phyloP scores from a whole-genome alignment of 2,888 invertebrate species.

The Tenthredo scrophulariae region DNA sequence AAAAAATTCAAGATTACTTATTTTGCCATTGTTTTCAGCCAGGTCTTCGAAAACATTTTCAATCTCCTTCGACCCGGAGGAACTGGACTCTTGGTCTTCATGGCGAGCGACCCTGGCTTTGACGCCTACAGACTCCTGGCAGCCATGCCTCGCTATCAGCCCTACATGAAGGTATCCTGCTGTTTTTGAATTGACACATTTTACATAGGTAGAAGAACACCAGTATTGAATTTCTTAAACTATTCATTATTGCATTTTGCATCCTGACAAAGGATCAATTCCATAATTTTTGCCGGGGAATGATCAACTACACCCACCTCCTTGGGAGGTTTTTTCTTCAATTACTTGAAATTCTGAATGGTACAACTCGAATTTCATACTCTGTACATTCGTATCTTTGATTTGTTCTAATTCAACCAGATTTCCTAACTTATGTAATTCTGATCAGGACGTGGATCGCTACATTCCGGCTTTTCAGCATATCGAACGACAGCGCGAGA shows the following conservation, averaged over 20 bases:
- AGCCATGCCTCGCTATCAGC: conserved; percentile 81
- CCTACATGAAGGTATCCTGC: conserved; percentile 81
- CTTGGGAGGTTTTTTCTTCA: not conserved
- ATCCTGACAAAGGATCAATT: not conserved
- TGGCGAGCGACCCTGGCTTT: conserved; percentile 85
- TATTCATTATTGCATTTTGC: too few relatives aligned
- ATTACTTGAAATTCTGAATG: not conserved
- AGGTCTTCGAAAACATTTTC: conserved; percentile 84
- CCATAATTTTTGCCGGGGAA: not conserved
- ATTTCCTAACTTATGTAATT: not conserved
- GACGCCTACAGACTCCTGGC: conserved; percentile 85
- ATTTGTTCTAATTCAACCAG: not conserved
- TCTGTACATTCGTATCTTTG: not conserved
- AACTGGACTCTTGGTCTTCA: conserved; percentile 84
- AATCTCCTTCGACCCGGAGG: conserved; percentile 85
- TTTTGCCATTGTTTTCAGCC: conserved; percentile 76
- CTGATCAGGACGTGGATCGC: conserved; percentile 80
- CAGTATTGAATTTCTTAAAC: too few relatives aligned
- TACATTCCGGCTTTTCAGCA: conserved; percentile 86
- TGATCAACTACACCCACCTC: not conserved
- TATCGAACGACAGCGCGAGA: conserved; percentile 81
- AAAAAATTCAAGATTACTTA: not conserved
- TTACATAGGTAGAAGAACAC: too few relatives aligned
- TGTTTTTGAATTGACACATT: not conserved
- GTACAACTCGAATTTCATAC: not conserved